A percentile compares a stretch with the other conserved stretches of the same genome.
phyloP scores from a whole-genome alignment of 37 sponge, comb jelly and placozoan species.

The Beroe forskalii region DNA sequence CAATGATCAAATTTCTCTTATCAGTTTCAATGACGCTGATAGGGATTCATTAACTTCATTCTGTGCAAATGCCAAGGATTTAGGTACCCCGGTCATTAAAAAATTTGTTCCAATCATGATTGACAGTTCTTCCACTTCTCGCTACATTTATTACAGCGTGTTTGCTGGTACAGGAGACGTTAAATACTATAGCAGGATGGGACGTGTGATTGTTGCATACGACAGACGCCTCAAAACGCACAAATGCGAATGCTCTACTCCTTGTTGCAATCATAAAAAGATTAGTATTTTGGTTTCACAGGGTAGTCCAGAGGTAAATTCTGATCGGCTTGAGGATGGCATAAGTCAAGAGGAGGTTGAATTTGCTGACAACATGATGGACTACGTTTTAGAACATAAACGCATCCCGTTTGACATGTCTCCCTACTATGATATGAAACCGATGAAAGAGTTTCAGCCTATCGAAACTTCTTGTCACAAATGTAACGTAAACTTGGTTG shows the following conservation, averaged over 20 bases:
- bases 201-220: not conserved
- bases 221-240: too few relatives aligned
- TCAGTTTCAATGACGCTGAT: not conserved
- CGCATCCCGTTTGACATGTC: not conserved
- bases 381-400: too few relatives aligned
- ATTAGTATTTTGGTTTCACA: not conserved
- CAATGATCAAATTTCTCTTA: not conserved
- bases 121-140: not conserved
- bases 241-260: not conserved
- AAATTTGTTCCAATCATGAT: not conserved
- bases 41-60: not conserved
- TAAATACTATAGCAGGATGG: not conserved
- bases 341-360: not conserved
- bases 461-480: not conserved
- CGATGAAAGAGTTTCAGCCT: not conserved
- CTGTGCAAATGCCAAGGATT: not conserved
- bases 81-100: not conserved
- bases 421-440: not conserved
- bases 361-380: not conserved
- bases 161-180: not conserved
- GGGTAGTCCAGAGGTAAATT: not conserved
- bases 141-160: not conserved
- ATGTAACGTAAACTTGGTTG: not conserved
- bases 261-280: not conserved
- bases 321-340: not conserved